Conservation (phyloP, 2,797 vertebrate species). For the Rhadinocentrus ornatus region DNA sequence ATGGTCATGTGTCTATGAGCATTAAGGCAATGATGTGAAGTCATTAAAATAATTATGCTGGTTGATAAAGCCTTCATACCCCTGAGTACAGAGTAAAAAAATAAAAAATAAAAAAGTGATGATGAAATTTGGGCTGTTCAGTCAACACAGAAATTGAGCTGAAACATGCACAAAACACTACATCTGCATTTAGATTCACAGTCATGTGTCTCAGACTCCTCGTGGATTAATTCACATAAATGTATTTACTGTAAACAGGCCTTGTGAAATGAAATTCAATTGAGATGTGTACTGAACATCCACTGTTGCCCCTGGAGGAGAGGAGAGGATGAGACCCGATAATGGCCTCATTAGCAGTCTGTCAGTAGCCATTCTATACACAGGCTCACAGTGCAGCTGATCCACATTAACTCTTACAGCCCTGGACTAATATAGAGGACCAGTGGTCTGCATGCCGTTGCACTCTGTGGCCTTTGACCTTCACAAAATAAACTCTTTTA, state of each 20-base stretch:
- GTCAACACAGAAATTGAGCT: slow-evolving; percentile 7
- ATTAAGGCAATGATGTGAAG: slow-evolving; percentile 37
- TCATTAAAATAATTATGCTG: slow-evolving; percentile 27
- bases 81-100: not conserved
- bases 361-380: slow-evolving; percentile 83
- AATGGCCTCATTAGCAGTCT: slow-evolving; percentile 88
- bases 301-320: slow-evolving; percentile 76
- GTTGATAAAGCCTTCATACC: slow-evolving; percentile 16
- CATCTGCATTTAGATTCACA: slow-evolving; percentile 32
- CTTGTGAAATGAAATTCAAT: slow-evolving; percentile 83
- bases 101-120: no score
- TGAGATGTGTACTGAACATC: slow-evolving; percentile 78
- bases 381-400: slow-evolving; percentile 70
- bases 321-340: slow-evolving; percentile 80
- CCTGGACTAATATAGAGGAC: slow-evolving; percentile 25
- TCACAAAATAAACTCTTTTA: slow-evolving; percentile 32
- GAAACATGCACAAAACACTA: slow-evolving; percentile 8
- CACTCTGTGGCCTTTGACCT: slow-evolving; percentile 40
- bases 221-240: slow-evolving; percentile 81
- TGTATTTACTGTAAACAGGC: slow-evolving; percentile 87
- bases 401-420: slow-evolving; percentile 68
- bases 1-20: slow-evolving; percentile 45
- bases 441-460: not conserved
- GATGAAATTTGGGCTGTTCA: not conserved
- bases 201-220: slow-evolving; percentile 63